Evolutionary conservation across 2,113 vertebrate genomes (phyloP).

Genomic region (Neopipo cinnamomea): DNA sequence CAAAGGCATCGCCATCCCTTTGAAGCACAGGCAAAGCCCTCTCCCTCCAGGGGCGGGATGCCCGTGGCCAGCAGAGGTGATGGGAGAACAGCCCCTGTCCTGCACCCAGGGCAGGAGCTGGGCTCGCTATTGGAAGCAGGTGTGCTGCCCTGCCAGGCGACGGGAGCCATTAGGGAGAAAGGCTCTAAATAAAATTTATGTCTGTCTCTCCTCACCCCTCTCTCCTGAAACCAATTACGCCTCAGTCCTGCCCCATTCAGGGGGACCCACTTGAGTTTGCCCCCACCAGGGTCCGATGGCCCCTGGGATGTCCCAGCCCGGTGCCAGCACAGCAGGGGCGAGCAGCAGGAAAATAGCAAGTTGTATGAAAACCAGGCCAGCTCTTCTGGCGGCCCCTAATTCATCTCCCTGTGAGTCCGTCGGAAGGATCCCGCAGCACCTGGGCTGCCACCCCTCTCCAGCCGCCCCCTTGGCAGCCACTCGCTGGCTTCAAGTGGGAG

Average conservation of each 20-base stretch:
- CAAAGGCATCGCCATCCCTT: fast-evolving
- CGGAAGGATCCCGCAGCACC: constrained; percentile 12
- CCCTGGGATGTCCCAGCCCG: neutral
- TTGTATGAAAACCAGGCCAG: neutral
- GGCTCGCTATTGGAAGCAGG: constrained; percentile 50
- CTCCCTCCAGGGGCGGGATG: neutral
- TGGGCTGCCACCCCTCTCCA: neutral
- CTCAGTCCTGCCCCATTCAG: neutral
- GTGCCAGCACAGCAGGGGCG: fast-evolving
- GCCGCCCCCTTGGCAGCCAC: neutral
- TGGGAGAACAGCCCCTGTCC: neutral
- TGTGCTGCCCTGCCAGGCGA: constrained; percentile 42
- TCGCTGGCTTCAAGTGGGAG: neutral
- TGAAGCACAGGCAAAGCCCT: neutral
- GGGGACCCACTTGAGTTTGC: neutral
- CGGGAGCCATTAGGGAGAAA: constrained; percentile 16
- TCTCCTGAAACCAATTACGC: constrained; percentile 23
- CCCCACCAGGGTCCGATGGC: neutral
- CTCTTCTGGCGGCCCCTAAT: neutral
- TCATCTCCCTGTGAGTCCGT: constrained; percentile 31
- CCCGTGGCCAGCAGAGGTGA: fast-evolving
- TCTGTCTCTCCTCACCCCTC: constrained; percentile 38
- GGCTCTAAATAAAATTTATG: constrained; percentile 21
- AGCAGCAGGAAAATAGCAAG: neutral
- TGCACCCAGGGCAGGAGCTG: neutral